These are phyloP conservation scores for Panulirus ornatus DNA, from an alignment of 1,140 invertebrate genomes.

Conservation along the genomic window DNA sequence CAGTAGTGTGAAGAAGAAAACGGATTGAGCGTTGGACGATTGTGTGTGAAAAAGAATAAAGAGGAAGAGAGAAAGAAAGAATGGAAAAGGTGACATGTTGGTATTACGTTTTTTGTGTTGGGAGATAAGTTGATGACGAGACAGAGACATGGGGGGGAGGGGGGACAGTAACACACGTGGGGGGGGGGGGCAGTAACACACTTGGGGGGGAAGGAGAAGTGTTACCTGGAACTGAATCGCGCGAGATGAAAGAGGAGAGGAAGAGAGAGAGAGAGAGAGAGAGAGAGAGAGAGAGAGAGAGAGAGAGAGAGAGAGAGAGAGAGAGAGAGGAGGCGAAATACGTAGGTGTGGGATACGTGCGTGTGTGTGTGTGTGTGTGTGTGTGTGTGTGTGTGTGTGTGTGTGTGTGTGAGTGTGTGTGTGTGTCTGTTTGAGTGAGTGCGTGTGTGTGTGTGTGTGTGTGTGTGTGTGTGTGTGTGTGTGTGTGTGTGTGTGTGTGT, in stretches of 20 bases:
- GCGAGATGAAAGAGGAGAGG: no score
- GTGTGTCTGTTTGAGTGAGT: background rate
- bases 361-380: background rate
- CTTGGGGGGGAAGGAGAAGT: no score
- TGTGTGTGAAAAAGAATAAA: background rate
- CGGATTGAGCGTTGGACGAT: no score
- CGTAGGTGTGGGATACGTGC: background rate
- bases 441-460: background rate
- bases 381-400: background rate
- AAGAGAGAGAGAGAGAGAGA: background rate
- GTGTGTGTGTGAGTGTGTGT: background rate
- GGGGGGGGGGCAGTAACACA: no score
- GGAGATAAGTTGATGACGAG: background rate
- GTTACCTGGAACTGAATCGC: no score
- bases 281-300: background rate
- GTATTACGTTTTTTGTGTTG: no score
- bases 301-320: background rate
- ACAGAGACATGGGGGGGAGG: background rate
- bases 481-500: background rate
- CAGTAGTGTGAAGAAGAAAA: no score
- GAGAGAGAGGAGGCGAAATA: background rate
- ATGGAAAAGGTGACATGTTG: background rate
- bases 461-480: background rate
- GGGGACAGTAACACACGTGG: no score
- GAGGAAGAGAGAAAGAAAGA: background rate